phyloP scores from a whole-genome alignment of 2,113 vertebrate species.

The Mus musculus region DNA sequence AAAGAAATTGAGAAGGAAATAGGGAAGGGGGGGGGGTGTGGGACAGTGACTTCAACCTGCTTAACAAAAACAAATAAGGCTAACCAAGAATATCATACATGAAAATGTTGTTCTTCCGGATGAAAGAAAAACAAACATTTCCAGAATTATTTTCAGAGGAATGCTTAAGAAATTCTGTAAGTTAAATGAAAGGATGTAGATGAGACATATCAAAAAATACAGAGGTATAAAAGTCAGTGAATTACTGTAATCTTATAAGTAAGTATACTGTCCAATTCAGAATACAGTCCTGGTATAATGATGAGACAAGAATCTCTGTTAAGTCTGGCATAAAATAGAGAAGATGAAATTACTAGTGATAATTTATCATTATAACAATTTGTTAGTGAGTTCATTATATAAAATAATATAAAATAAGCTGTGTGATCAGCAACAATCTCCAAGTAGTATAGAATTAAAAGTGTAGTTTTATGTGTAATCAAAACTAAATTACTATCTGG shows the following conservation, averaged over 20 bases:
- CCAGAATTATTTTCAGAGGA: not conserved
- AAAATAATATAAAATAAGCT: not conserved
- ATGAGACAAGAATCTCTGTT: not conserved
- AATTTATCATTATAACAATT: not conserved
- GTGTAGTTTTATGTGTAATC: not conserved
- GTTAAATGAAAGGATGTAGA: not conserved
- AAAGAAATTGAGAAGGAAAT: not conserved
- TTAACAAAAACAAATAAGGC: not conserved
- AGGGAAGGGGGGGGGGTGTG: accelerated
- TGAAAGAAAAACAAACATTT: not conserved
- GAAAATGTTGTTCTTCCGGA: not conserved
- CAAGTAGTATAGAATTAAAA: not conserved
- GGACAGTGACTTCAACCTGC: not conserved
- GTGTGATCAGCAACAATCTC: not conserved
- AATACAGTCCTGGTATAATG: not conserved
- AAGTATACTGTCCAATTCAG: not conserved
- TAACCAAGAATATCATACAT: not conserved
- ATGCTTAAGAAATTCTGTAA: not conserved
- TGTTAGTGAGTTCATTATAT: not conserved
- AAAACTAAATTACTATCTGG: not conserved
- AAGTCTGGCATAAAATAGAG: not conserved
- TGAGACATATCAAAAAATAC: not conserved
- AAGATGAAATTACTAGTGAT: not conserved
- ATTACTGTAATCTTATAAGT: not conserved
- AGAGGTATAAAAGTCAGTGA: not conserved